Evolutionary conservation across 2,113 vertebrate species (phyloP).

Genomic region (Melospiza melodia): DNA sequence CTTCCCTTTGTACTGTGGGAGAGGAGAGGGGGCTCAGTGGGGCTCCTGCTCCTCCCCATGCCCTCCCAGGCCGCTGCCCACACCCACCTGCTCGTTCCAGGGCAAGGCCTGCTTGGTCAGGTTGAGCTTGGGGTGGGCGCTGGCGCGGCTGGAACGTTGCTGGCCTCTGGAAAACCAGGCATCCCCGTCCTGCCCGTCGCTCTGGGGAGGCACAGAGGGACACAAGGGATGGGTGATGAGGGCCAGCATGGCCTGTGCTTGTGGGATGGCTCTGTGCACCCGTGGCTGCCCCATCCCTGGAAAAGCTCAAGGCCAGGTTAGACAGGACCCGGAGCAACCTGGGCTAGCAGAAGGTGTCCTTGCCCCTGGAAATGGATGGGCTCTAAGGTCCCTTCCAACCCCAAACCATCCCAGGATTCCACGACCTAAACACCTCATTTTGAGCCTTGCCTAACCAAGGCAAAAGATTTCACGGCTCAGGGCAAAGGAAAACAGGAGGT

Average conservation of each 20-base stretch:
- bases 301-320: neutral
- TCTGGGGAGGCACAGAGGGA: neutral
- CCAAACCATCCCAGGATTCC: neutral
- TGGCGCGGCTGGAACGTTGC: neutral
- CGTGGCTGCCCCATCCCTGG: neutral
- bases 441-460: neutral
- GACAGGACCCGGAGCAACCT: neutral
- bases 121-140: constrained; percentile 52
- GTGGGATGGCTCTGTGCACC: neutral
- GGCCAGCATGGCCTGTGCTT: rapidly evolving
- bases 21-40: neutral
- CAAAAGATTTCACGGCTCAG: neutral
- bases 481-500: neutral
- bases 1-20: constrained; percentile 88
- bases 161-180: constrained; percentile 36
- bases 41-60: neutral
- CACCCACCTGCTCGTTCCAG: constrained; percentile 75
- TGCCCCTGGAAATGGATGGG: neutral
- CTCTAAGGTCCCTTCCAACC: neutral
- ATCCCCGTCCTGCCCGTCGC: neutral
- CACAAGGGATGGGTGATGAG: rapidly evolving
- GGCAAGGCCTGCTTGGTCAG: constrained; percentile 70
- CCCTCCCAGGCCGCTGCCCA: neutral
- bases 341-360: neutral
- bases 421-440: neutral